phyloP scores from a whole-genome alignment of 2,797 vertebrate genomes.

The Alauda arvensis region DNA sequence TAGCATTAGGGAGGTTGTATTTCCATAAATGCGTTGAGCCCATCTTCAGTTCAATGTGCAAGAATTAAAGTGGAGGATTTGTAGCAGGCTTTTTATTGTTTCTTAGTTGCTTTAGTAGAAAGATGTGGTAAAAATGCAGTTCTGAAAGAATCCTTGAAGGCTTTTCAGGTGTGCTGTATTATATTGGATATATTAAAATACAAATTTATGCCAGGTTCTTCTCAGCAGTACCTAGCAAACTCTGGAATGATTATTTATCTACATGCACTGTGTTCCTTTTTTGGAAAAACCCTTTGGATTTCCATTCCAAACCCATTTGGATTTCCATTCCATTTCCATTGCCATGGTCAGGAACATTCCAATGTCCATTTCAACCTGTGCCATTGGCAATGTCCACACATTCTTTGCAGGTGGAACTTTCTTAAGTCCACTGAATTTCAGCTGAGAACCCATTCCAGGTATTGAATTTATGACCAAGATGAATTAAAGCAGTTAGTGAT shows the following conservation, averaged over 20 bases:
- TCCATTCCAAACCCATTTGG: no score
- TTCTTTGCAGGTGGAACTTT: background rate
- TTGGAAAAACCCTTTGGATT: background rate
- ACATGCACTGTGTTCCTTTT: background rate
- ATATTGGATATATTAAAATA: background rate
- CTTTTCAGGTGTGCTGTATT: background rate
- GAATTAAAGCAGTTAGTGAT: background rate
- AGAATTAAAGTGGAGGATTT: background rate
- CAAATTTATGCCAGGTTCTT: background rate
- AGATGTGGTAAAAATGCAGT: background rate
- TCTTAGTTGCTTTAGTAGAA: background rate
- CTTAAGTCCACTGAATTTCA: background rate
- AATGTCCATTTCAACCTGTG: rapidly evolving
- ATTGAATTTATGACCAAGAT: background rate
- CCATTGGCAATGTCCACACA: background rate
- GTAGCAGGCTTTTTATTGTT: background rate
- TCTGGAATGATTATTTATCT: background rate
- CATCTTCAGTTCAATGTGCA: background rate
- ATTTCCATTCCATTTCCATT: no score
- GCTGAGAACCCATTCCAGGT: background rate
- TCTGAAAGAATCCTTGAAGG: no score
- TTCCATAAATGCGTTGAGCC: background rate
- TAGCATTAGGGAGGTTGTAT: background rate
- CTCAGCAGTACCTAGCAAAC: background rate
- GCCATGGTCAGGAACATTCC: background rate